Base-by-base conservation (phyloP, 2,888 invertebrate species). In the Trichopria drosophilae region DNA sequence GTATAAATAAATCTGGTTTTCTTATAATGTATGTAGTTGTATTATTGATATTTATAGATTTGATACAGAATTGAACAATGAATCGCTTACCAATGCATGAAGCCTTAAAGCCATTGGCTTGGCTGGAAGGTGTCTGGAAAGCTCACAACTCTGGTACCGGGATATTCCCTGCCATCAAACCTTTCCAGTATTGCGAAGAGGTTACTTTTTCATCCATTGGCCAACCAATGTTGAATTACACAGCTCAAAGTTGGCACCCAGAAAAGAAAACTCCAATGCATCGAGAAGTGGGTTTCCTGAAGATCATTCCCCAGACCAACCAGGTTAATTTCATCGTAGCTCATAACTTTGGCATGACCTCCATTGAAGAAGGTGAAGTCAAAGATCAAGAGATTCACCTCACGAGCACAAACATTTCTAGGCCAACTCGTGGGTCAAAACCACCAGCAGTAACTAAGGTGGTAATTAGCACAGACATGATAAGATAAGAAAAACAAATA, bases 271-370 rank as follows among this genome's bases (percentile, higher is more conserved):
- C 69, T 3, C 81, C 82, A 0, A 81, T 84, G 82, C 84, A 85
- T 63, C 77, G 81, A 42, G 85, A 85, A 65, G 69, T 79, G 28
- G 86, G 85, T 0, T 84, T 82, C 63, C 65, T 85, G 5, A 78
- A 81, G 40, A 78, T 84, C 35, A 79, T 81, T 32, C 81, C 82
- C 0, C 79, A 77, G 7, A 79, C 81, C 0, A 77, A 79, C 10
- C 68, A 80, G 24, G 62, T 84, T 0, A 77, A 81, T 0, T 78
- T 85, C 10, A 64, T 82, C 4, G 74, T 82, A 4, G 79, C 83
- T 45, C 84, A 85, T 60, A 84, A 83, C 70, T 82, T 84, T 62
- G 84, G 85, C 10, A 60, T 84, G 2, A 78, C 80, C 0, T 79
- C 81, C 0, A 62, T 84, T 0, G 85, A 85, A 67, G 83, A 84